phyloP scores from a whole-genome alignment of 2,113 vertebrate genomes.

The Perccottus glenii region DNA sequence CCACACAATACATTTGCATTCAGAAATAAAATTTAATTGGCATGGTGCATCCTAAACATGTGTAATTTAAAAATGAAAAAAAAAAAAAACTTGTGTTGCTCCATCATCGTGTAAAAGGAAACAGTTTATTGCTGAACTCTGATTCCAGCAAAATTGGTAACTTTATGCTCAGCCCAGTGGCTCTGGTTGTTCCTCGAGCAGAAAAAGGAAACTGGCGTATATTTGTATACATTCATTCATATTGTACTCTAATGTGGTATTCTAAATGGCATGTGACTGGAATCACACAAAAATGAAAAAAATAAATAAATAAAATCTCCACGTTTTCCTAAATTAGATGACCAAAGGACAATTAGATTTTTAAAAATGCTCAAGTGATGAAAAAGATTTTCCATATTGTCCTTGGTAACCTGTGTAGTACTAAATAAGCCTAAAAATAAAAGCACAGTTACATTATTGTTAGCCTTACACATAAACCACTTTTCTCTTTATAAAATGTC shows the following conservation, averaged over 20 bases:
- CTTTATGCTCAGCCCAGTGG: slow-evolving; percentile 47
- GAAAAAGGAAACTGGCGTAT: slow-evolving; percentile 37
- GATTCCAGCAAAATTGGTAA: slow-evolving; percentile 67
- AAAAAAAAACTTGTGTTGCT: slow-evolving; percentile 37
- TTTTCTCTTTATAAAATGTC: slow-evolving; percentile 39
- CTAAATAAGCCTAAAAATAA: slow-evolving; percentile 17
- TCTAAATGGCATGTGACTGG: slow-evolving; percentile 37
- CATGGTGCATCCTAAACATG: slow-evolving; percentile 69
- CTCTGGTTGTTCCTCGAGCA: slow-evolving; percentile 37
- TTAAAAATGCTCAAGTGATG: slow-evolving; percentile 3
- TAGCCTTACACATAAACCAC: slow-evolving; percentile 14
- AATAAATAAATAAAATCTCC: slow-evolving; percentile 6
- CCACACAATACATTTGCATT: slow-evolving; percentile 57
- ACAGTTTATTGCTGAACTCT: slow-evolving; percentile 76
- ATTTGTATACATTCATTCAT: slow-evolving; percentile 42
- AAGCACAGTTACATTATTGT: slow-evolving; percentile 25
- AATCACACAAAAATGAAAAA: slow-evolving; percentile 50
- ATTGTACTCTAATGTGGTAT: slow-evolving; percentile 25
- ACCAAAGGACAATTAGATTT: slow-evolving; percentile 25
- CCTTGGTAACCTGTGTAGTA: slow-evolving; percentile 28
- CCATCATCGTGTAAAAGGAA: slow-evolving; percentile 49
- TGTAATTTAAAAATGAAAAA: slow-evolving; percentile 53
- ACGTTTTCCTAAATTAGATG: slow-evolving; percentile 27
- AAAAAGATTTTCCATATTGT: slow-evolving; percentile 21
- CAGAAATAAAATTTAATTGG: slow-evolving; percentile 71